These are phyloP conservation scores for Nephrotoma appendiculata DNA, from an alignment of 2,888 invertebrate species.

Conservation along the genomic window DNA sequence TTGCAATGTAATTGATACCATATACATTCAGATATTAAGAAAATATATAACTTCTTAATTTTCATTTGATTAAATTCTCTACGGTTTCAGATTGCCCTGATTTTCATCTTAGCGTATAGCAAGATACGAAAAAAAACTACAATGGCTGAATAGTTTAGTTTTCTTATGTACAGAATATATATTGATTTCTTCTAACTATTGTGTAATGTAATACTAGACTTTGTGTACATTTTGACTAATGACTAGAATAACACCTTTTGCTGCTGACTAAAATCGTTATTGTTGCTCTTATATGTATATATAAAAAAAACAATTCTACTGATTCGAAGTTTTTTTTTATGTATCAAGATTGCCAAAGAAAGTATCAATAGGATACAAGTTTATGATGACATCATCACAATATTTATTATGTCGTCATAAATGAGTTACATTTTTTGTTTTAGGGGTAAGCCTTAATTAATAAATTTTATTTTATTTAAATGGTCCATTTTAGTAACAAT, in stretches of 20 bases:
- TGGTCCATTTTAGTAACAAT: neutral
- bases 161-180: neutral
- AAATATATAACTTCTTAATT: neutral
- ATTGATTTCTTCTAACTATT: neutral
- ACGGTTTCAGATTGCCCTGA: neutral
- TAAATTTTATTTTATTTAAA: neutral
- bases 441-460: neutral
- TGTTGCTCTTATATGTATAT: neutral
- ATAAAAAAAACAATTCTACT: neutral
- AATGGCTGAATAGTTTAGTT: neutral
- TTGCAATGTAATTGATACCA: neutral
- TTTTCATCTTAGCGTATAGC: neutral
- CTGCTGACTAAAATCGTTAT: neutral
- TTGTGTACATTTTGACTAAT: neutral
- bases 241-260: neutral
- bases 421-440: neutral
- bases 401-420: neutral
- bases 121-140: neutral
- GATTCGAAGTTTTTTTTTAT: neutral
- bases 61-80: neutral
- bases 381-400: neutral
- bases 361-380: neutral
- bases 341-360: neutral
- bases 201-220: neutral
- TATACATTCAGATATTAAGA: neutral